Conservation (phyloP, 2,797 vertebrate genomes). For the Gorsachius magnificus region DNA sequence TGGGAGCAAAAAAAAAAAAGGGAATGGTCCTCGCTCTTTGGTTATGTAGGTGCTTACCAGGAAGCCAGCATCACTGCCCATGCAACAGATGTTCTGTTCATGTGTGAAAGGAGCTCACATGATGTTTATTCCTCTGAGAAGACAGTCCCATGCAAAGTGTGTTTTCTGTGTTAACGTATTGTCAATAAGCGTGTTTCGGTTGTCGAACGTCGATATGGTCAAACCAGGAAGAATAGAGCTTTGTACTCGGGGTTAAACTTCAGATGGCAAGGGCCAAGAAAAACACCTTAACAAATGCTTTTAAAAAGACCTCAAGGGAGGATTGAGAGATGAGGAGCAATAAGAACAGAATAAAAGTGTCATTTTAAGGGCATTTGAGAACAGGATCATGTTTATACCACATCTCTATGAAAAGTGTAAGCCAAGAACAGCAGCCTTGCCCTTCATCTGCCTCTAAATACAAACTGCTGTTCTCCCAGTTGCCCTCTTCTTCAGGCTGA, state of each 20-base stretch:
- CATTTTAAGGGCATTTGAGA: background rate
- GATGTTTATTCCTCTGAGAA: background rate
- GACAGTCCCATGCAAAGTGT: background rate
- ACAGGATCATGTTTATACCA: background rate
- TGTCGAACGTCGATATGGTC: background rate
- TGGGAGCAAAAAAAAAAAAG: background rate
- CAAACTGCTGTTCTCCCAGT: background rate
- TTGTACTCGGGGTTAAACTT: background rate
- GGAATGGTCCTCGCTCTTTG: background rate
- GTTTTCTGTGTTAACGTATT: background rate
- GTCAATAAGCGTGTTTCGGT: background rate
- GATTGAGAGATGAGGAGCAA: background rate
- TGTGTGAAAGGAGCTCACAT: background rate
- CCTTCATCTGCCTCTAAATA: background rate
- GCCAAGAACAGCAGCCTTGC: background rate
- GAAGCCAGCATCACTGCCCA: background rate
- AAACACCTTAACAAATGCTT: background rate
- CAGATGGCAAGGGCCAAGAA: background rate
- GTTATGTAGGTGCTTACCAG: background rate
- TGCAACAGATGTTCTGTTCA: background rate
- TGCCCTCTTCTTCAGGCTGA: background rate
- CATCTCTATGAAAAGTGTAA: background rate
- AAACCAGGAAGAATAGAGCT: background rate
- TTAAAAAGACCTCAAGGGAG: background rate
- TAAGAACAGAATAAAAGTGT: background rate